Percentiles rank a stretch among this genome's conserved stretches.
These are phyloP conservation scores for Falco cherrug DNA, from an alignment of 2,797 vertebrate genomes.

Conservation along the genomic window DNA sequence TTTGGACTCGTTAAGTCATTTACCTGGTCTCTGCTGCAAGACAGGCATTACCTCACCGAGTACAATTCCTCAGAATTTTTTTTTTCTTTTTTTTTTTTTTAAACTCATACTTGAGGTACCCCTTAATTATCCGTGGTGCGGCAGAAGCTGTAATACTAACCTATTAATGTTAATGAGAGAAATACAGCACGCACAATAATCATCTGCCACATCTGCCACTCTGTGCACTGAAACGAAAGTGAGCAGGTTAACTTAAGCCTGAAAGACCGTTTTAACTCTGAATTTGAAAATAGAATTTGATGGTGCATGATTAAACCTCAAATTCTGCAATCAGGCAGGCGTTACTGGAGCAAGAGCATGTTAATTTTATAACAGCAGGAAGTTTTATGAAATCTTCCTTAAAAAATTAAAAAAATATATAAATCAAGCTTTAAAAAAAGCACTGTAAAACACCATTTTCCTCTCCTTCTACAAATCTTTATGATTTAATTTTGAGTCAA, in stretches of 20 bases:
- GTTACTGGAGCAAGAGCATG: not conserved
- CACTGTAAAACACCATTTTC: conserved; percentile 35
- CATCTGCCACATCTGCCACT: conserved; percentile 31
- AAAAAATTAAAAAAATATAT: not conserved
- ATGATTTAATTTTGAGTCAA: conserved; percentile 60
- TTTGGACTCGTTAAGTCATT: not conserved
- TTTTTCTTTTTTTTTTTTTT: not conserved
- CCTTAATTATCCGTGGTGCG: conserved; percentile 49
- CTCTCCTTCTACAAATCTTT: conserved; percentile 37
- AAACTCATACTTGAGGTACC: conserved; percentile 4
- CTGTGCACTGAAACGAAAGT: conserved; percentile 17
- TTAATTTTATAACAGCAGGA: not conserved
- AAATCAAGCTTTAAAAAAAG: not conserved
- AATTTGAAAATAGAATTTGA: conserved; percentile 45
- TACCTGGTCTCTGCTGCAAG: not conserved
- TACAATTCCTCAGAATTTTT: not conserved
- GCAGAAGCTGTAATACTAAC: conserved; percentile 41
- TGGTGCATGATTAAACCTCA: conserved; percentile 18
- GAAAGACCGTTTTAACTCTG: conserved; percentile 20
- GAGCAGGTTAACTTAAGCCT: not conserved
- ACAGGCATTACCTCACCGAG: not conserved
- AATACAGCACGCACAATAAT: conserved; percentile 12
- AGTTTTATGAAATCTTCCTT: conserved; percentile 6
- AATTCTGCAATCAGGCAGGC: not conserved
- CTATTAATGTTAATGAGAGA: conserved; percentile 51